Evolutionary conservation across 30 jellyfish, hydroid and myxozoan species (phyloP).

Genomic region (Hydractinia echinata): DNA sequence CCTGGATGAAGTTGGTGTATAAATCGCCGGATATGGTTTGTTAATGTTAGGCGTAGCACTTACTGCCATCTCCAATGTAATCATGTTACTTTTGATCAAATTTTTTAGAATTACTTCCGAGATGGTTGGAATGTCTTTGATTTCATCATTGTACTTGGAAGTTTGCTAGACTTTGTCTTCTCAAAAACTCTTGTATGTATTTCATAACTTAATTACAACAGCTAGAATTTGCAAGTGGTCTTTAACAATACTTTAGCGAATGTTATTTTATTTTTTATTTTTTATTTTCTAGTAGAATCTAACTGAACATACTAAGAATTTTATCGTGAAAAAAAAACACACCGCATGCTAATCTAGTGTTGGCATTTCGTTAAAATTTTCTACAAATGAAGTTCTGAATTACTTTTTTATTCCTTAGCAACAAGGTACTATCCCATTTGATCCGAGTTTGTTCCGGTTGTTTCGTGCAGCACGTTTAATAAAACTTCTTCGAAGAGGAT

Average conservation of each 20-base stretch:
- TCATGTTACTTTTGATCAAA: neutral
- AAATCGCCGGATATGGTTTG: neutral
- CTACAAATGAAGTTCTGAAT: neutral
- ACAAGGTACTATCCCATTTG: constrained; percentile 78
- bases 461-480: constrained; percentile 96
- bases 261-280: too few species aligned
- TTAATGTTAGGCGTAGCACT: neutral
- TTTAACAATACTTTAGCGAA: too few species aligned
- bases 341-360: neutral
- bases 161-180: constrained; percentile 80
- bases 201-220: neutral
- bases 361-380: neutral
- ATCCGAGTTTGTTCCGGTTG: constrained; percentile 94
- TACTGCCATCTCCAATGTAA: neutral
- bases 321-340: neutral
- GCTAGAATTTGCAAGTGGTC: too few species aligned
- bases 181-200: constrained; percentile 70
- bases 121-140: constrained; percentile 99
- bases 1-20: neutral
- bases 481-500: constrained; percentile 91
- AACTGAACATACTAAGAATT: too few species aligned
- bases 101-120: constrained; percentile 82
- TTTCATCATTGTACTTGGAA: constrained; percentile 96
- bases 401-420: constrained; percentile 30
- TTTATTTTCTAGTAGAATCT: too few species aligned